Evolutionary conservation across 2,888 invertebrate species (phyloP), one percentile per base, ranked within the genome.

Genomic region (Andrena fulva): DNA sequence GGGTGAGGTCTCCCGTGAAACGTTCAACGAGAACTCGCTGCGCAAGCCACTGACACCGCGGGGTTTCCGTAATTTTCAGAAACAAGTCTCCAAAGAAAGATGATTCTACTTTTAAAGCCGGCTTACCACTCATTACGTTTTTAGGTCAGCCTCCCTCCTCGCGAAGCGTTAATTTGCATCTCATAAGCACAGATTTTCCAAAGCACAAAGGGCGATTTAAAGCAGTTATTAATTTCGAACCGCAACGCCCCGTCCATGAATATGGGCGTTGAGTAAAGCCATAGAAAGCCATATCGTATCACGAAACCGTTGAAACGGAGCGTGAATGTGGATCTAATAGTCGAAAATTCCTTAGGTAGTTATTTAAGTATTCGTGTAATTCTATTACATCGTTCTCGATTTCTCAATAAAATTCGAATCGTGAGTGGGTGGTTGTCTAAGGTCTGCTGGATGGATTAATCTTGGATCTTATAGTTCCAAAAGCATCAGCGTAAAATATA

Each of bases 41-140:
- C 0, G 24, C 29, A 8, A 16, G 16, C 16, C 48, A 27, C n/a
- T 59, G 35, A 31, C 50, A 7, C 5, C 24, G 35, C 10, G 29
- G 68, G 56, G 50, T 54, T 50, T 54, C 42, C 24, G 42, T 70
- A 66, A 77, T 77, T 77, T 80, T 54, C 50, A 42, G 64, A 20
- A 70, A 66, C 64, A 59, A 52, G 50, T 60, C 60, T 66, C 52
- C 24, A 66, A 78, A 62, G 71, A 78, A 78, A 54, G 79, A 80
- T 66, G 52, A 60, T 56, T 52, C 70, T 35, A 77, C 68, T 77
- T 77, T 76, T 69, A 79, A 69, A 79, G 68, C 66, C 33, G 64
- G 78, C 78, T 80, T 80, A 80, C 79, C 79, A 78, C 79, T 78
- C 80, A 62, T 78, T 78, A 71, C 54, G 70, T 78, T 78, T 78